Evolutionary conservation across 2,113 vertebrate genomes (phyloP), one percentile per base, ranked within the genome.

Genomic region (Tachycineta bicolor): DNA sequence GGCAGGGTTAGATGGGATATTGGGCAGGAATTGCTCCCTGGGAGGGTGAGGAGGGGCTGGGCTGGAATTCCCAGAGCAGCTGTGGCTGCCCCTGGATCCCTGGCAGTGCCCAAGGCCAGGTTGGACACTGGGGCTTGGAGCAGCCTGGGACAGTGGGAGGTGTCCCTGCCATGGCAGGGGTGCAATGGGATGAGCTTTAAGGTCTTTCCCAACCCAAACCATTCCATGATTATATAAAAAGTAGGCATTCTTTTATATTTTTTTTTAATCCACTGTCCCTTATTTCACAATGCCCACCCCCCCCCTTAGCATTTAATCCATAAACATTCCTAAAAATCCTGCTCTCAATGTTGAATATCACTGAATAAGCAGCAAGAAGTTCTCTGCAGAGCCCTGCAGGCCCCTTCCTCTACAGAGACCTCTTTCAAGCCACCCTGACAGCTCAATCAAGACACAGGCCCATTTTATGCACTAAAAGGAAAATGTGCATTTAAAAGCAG

Each of bases 401-500:
- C 46, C 71, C 77, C 53, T 84, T 71, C 46, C 83, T 52, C 87
- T 22, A 90, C 84, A 93, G 84, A 90, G 63, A 14, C 9, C 64
- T 87, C 78, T 87, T 96, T 95, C 91, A 84, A 71, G 25, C 41
- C 76, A 64, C 55, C 80, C 50, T 44, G 71, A 50, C 43, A 79
- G 33, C 29, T 92, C 90, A 65, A 59, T 75, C 71, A 22, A 78
- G 52, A 91, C 90, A 90, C 64, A 68, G 50, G 76, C 79, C 55
- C 47, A 31, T 90, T 90, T 70, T 14, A 68, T 74, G 50, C 64
- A 46, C 86, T 78, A 29, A 71, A 34, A 62, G 60, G 75, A 96
- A 90, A 95, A 89, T 59, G 89, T 75, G 56, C 63, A 89, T 91
- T 89, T 95, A 56, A 96, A 94, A 92, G 77, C 52, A 64, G 89